phyloP scores from a whole-genome alignment of 2,113 vertebrate species.

The Podarcis muralis region DNA sequence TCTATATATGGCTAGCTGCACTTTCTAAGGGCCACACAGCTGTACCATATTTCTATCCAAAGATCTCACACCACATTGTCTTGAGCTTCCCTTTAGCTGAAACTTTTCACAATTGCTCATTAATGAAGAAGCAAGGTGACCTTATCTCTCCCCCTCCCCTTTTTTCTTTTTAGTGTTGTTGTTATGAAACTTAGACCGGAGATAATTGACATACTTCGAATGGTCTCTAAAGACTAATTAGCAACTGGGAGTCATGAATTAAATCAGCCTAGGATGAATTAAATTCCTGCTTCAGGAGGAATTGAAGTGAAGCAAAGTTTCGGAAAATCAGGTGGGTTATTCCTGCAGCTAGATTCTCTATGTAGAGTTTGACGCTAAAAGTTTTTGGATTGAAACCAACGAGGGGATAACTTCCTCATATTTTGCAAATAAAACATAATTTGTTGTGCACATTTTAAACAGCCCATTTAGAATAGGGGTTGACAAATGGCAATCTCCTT shows the following conservation, averaged over 20 bases:
- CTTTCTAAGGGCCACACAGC: background rate
- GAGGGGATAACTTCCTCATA: conserved; percentile 1
- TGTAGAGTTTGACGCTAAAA: conserved; percentile 41
- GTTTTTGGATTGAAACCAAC: conserved; percentile 45
- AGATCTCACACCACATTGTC: background rate
- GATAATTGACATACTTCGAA: conserved; percentile 65
- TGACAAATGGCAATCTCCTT: background rate
- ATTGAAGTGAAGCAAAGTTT: conserved; percentile 46
- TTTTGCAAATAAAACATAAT: no score
- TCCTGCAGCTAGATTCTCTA: conserved; percentile 49
- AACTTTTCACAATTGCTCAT: conserved; percentile 25
- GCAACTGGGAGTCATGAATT: conserved; percentile 61
- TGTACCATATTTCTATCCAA: conserved; percentile 22
- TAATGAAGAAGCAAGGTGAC: conserved; percentile 55
- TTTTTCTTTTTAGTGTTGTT: conserved; percentile 21
- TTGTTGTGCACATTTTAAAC: background rate
- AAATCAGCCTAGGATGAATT: conserved; percentile 63
- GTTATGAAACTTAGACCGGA: conserved; percentile 38
- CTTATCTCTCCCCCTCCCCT: conserved; percentile 48
- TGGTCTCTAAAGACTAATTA: conserved; percentile 74
- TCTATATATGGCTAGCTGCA: background rate
- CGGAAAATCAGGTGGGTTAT: conserved; percentile 37
- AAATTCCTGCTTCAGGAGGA: conserved; percentile 58
- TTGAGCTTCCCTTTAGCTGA: background rate
- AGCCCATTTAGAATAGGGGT: background rate